Percentiles rank a stretch among this genome's conserved stretches.
These are phyloP conservation scores for Danaus melanippus DNA, from an alignment of 1,140 invertebrate species.

Conservation along the genomic window DNA sequence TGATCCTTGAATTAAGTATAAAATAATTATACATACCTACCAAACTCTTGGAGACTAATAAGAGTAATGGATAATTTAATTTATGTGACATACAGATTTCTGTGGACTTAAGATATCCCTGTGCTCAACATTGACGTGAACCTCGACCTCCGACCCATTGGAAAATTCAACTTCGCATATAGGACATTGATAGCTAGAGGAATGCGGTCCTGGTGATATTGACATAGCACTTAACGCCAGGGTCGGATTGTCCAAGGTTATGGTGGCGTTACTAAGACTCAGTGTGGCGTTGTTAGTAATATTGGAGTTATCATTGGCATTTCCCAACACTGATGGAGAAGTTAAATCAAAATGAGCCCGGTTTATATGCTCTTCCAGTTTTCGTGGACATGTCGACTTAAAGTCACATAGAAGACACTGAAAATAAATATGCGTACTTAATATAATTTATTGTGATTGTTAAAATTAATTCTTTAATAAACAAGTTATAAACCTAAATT, in stretches of 20 bases:
- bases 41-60: not conserved
- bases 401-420: constrained; percentile 87
- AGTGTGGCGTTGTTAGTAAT: constrained; percentile 47
- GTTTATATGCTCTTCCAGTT: constrained; percentile 89
- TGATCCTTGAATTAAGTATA: constrained; percentile 41
- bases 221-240: constrained; percentile 53
- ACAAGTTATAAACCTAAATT: no score
- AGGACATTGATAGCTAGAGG: constrained; percentile 75
- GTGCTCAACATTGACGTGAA: constrained; percentile 90
- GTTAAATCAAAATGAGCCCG: constrained; percentile 88
- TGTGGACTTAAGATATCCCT: constrained; percentile 69
- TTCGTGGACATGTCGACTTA: constrained; percentile 79
- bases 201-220: constrained; percentile 52
- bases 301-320: constrained; percentile 52
- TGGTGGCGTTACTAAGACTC: constrained; percentile 44
- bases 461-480: no score
- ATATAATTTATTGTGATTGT: no score
- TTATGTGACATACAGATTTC: constrained; percentile 43
- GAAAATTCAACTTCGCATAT: constrained; percentile 82
- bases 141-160: constrained; percentile 82
- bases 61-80: not conserved
- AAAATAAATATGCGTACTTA: constrained; percentile 21
- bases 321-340: constrained; percentile 70
- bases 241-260: constrained; percentile 40
- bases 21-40: no score